Percentiles rank a stretch among this genome's conserved stretches.
Conservation (phyloP, 2,113 vertebrate species). For the Corythoichthys intestinalis region DNA sequence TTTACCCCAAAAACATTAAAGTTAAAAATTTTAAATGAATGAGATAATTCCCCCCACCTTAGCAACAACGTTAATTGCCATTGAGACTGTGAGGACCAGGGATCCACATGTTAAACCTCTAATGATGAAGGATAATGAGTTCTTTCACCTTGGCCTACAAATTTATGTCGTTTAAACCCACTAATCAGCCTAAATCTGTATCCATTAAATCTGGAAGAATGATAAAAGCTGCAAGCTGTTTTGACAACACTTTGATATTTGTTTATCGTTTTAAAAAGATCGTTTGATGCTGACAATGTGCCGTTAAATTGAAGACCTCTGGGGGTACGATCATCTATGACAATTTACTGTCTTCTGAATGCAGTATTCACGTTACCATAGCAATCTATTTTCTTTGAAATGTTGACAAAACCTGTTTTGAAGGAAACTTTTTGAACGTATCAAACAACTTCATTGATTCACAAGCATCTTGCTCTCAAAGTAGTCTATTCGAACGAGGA, state of each 20-base stretch:
- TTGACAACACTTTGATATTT: conserved; percentile 17
- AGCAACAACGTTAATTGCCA: conserved; percentile 43
- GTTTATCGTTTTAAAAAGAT: conserved; percentile 20
- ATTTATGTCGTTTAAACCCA: conserved; percentile 43
- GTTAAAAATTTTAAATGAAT: neutral
- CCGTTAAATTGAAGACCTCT: neutral
- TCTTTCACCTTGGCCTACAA: conserved; percentile 69
- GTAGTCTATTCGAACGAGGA: conserved; percentile 21
- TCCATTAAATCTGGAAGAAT: conserved; percentile 19
- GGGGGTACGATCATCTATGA: conserved; percentile 1
- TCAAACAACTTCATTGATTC: conserved; percentile 1
- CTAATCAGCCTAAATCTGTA: conserved; percentile 30
- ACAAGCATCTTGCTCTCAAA: conserved; percentile 3
- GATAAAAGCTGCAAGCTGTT: conserved; percentile 18
- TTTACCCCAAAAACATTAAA: neutral
- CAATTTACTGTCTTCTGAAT: conserved; percentile 9
- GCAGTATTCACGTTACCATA: neutral
- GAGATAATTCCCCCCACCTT: neutral
- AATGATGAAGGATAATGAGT: conserved; percentile 56
- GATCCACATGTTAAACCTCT: conserved; percentile 38
- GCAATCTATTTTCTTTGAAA: neutral
- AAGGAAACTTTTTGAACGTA: neutral
- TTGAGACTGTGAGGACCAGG: conserved; percentile 40
- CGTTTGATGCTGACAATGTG: conserved; percentile 14
- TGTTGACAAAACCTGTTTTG: conserved; percentile 2